Evolutionary conservation across 2,113 vertebrate species (phyloP).

Genomic region (Thunnus thynnus): DNA sequence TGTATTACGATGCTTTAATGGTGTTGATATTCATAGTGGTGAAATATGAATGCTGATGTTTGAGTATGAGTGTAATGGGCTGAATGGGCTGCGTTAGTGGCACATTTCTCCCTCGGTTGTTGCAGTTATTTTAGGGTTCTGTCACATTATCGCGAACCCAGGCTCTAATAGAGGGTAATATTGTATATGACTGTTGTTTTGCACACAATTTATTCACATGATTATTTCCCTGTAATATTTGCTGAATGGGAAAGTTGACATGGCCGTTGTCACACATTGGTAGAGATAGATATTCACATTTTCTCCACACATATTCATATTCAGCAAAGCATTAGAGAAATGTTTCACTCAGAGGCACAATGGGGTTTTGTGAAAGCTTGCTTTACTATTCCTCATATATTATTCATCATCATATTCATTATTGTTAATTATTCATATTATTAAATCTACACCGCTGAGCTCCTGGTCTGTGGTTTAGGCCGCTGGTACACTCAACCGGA

Average conservation of each 20-base stretch:
- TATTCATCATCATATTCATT: slow-evolving; percentile 62
- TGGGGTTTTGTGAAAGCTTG: slow-evolving; percentile 38
- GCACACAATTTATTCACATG: not conserved
- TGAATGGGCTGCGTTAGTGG: not conserved
- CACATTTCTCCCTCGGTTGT: not conserved
- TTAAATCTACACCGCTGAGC: slow-evolving; percentile 34
- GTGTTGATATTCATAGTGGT: not conserved
- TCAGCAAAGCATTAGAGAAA: slow-evolving; percentile 14
- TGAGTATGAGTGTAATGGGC: not conserved
- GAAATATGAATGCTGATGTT: not conserved
- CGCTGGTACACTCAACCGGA: not conserved
- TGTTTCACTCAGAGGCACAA: slow-evolving; percentile 30
- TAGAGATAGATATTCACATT: not conserved
- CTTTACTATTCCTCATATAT: slow-evolving; percentile 50
- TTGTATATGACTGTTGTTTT: not conserved
- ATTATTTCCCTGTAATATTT: not conserved
- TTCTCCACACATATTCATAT: slow-evolving; percentile 1
- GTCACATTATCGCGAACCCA: not conserved
- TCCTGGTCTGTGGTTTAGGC: slow-evolving; percentile 8
- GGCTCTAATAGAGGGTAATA: not conserved
- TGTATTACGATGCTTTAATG: not conserved
- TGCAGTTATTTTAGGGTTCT: not conserved
- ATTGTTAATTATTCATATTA: slow-evolving; percentile 55
- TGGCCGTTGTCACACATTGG: not conserved
- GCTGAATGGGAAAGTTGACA: not conserved